Evolutionary conservation across 2,888 invertebrate genomes (phyloP).

Genomic region (Eudasyphora cyanicolor): DNA sequence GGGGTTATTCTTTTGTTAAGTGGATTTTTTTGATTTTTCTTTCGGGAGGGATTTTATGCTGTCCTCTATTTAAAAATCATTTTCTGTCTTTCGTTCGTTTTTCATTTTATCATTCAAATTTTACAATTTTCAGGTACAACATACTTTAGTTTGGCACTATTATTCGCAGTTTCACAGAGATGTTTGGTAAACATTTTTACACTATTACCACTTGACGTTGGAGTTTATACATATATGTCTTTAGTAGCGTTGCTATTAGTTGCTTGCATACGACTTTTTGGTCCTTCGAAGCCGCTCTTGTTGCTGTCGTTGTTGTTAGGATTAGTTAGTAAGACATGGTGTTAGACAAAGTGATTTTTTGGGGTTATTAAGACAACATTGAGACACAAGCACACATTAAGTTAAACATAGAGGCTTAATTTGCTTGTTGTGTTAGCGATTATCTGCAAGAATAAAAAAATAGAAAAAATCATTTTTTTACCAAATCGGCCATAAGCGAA

Average conservation of each 20-base stretch:
- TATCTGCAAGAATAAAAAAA: conserved; percentile 54
- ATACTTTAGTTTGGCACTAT: conserved; percentile 62
- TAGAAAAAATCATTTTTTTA: background rate
- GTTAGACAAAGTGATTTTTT: background rate
- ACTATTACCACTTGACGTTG: conserved; percentile 24
- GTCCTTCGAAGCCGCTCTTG: conserved; percentile 32
- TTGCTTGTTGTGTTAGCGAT: conserved; percentile 45
- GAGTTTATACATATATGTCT: no score
- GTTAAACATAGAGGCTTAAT: conserved; percentile 57
- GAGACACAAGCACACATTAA: no score
- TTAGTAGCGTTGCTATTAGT: conserved; percentile 6
- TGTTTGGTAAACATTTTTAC: conserved; percentile 51
- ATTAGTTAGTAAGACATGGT: conserved; percentile 5
- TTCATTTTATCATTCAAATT: conserved; percentile 28
- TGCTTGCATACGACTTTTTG: background rate
- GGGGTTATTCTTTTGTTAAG: no score
- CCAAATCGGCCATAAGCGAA: conserved; percentile 33
- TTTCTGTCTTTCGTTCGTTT: conserved; percentile 6
- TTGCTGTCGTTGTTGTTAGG: conserved; percentile 28
- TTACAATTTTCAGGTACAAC: conserved; percentile 59
- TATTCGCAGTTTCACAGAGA: conserved; percentile 38
- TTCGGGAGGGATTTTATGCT: background rate
- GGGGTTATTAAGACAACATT: conserved; percentile 53
- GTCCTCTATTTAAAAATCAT: conserved; percentile 33
- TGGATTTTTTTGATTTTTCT: background rate